phyloP scores from a whole-genome alignment of 1,140 invertebrate genomes.

The Chrysopa pallens region DNA sequence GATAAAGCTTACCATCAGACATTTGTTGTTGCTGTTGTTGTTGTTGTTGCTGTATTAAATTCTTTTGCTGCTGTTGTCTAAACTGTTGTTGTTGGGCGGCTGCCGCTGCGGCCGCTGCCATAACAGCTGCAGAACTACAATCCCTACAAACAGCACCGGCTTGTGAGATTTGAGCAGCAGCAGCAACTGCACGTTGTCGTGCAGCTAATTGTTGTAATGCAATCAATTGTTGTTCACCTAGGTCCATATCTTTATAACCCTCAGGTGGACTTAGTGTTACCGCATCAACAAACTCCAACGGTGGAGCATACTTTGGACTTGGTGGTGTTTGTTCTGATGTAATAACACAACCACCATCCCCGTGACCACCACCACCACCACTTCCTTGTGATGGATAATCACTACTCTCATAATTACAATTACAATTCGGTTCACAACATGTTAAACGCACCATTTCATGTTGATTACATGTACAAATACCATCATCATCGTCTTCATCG shows the following conservation, averaged over 20 bases:
- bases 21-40: slow-evolving; percentile 14
- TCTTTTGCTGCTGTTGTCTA: too few species aligned
- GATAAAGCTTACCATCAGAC: slow-evolving; percentile 12
- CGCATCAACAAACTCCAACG: slow-evolving; percentile 43
- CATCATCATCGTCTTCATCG: slow-evolving; percentile 43
- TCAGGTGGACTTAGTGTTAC: slow-evolving; percentile 73
- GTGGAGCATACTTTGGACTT: slow-evolving; percentile 36
- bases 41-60: slow-evolving; percentile 3
- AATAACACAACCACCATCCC: slow-evolving; percentile 9
- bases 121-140: slow-evolving; percentile 11
- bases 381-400: background rate
- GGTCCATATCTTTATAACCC: slow-evolving; percentile 60
- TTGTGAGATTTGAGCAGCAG: background rate
- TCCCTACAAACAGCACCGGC: slow-evolving; percentile 18
- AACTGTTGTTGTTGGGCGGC: too few species aligned
- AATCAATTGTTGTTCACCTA: slow-evolving; percentile 28
- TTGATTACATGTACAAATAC: slow-evolving; percentile 49
- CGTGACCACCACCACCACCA: background rate
- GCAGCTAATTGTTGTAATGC: slow-evolving; percentile 31
- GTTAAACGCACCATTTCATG: slow-evolving; percentile 43
- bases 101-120: too few species aligned
- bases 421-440: slow-evolving; percentile 39
- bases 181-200: background rate
- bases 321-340: slow-evolving; percentile 16
- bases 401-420: slow-evolving; percentile 27